phyloP scores from a whole-genome alignment of 2,888 invertebrate species.

The Agonopterix subpropinquella region DNA sequence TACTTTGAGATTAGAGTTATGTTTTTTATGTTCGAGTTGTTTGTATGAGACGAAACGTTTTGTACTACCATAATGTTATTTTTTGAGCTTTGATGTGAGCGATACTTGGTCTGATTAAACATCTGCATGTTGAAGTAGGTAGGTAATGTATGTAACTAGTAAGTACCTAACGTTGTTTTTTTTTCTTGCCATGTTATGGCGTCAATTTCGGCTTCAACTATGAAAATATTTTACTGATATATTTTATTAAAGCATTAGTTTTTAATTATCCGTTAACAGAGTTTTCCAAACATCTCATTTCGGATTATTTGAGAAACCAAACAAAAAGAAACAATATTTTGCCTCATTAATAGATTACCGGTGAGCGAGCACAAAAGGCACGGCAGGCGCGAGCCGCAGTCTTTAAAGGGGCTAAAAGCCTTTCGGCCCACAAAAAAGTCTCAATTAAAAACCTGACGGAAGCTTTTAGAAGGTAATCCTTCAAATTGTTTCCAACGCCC shows the following conservation, averaged over 20 bases:
- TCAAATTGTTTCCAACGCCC: slow-evolving; percentile 76
- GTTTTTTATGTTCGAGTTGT: slow-evolving; percentile 24
- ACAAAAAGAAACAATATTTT: slow-evolving; percentile 41
- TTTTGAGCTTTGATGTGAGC: too few species aligned
- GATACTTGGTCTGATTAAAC: too few species aligned
- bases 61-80: too few species aligned
- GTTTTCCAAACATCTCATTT: too few species aligned
- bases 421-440: slow-evolving; percentile 71
- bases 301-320: not conserved
- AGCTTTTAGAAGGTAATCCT: slow-evolving; percentile 76
- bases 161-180: too few species aligned
- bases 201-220: too few species aligned
- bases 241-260: too few species aligned
- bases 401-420: slow-evolving; percentile 71
- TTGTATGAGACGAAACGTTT: slow-evolving; percentile 1
- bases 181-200: too few species aligned
- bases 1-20: slow-evolving; percentile 72
- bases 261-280: too few species aligned
- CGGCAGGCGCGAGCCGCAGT: slow-evolving; percentile 47
- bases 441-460: slow-evolving; percentile 76
- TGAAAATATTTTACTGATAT: too few species aligned
- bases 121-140: too few species aligned
- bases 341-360: slow-evolving; percentile 71
- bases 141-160: too few species aligned
- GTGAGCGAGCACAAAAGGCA: slow-evolving; percentile 52